Conservation (phyloP, 2,113 vertebrate genomes). For the Colistium nudipinnis region DNA sequence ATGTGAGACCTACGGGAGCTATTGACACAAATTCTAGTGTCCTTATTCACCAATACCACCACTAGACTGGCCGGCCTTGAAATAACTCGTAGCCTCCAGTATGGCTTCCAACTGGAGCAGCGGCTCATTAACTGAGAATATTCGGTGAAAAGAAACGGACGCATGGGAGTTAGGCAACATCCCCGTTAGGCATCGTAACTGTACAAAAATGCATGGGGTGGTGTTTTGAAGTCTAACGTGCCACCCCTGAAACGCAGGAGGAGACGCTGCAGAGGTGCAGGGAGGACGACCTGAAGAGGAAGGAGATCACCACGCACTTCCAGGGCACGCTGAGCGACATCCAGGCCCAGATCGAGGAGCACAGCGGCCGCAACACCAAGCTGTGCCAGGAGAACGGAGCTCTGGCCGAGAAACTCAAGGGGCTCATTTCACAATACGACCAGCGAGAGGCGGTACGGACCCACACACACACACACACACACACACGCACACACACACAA, state of each 20-base stretch:
- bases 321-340: slow-evolving; percentile 95
- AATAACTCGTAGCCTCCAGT: background rate
- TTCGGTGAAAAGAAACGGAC: background rate
- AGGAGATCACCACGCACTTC: slow-evolving; percentile 98
- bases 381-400: slow-evolving; percentile 95
- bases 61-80: background rate
- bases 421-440: slow-evolving; percentile 95
- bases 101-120: background rate
- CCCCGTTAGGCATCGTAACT: too few relatives aligned
- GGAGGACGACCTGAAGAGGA: slow-evolving; percentile 97
- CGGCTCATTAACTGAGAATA: background rate
- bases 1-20: background rate
- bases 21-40: background rate
- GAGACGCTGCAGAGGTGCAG: slow-evolving; percentile 94
- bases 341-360: slow-evolving; percentile 96
- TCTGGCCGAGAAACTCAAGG: slow-evolving; percentile 94
- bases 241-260: slow-evolving; percentile 79
- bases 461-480: background rate
- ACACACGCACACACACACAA: too few relatives aligned
- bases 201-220: background rate
- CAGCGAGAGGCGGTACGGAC: slow-evolving; percentile 91
- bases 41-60: too few relatives aligned
- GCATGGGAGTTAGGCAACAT: background rate
- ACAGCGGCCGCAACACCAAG: slow-evolving; percentile 94
- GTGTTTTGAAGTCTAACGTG: background rate